Conservation (phyloP, 1,140 invertebrate genomes). For the Aleiodes sp. region DNA sequence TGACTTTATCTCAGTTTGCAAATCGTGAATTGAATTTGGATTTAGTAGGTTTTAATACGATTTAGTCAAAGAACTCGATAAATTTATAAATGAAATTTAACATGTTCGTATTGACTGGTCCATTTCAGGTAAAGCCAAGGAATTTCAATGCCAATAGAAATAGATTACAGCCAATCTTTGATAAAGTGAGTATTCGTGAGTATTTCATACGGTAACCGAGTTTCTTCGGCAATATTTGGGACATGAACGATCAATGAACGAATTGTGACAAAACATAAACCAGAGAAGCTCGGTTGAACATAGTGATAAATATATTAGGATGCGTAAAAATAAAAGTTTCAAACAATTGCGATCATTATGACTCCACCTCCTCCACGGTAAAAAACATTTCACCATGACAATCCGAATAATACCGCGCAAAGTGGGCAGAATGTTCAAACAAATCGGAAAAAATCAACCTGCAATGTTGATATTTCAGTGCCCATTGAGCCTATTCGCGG, state of each 20-base stretch:
- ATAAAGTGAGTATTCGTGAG: background rate
- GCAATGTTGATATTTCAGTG: background rate
- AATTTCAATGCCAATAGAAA: background rate
- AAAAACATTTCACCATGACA: too few species aligned
- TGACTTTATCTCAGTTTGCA: background rate
- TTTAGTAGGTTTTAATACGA: background rate
- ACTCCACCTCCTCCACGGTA: constrained; percentile 3
- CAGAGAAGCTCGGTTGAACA: too few species aligned
- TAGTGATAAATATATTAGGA: too few species aligned
- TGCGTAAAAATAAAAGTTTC: background rate
- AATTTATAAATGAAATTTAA: background rate
- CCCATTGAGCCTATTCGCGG: too few species aligned
- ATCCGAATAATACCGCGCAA: too few species aligned
- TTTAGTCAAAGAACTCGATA: background rate
- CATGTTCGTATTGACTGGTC: background rate
- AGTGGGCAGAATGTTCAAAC: too few species aligned
- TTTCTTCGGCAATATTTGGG: background rate
- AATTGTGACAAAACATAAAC: too few species aligned
- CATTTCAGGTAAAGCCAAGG: background rate
- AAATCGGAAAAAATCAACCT: too few species aligned
- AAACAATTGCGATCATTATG: background rate
- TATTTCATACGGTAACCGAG: background rate
- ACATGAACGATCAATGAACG: too few species aligned
- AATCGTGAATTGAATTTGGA: constrained; percentile 1
- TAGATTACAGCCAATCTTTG: background rate